A percentile compares a stretch with the other conserved stretches of the same genome.
Evolutionary conservation across 2,797 vertebrate genomes (phyloP).

Genomic region (Gila robusta): DNA sequence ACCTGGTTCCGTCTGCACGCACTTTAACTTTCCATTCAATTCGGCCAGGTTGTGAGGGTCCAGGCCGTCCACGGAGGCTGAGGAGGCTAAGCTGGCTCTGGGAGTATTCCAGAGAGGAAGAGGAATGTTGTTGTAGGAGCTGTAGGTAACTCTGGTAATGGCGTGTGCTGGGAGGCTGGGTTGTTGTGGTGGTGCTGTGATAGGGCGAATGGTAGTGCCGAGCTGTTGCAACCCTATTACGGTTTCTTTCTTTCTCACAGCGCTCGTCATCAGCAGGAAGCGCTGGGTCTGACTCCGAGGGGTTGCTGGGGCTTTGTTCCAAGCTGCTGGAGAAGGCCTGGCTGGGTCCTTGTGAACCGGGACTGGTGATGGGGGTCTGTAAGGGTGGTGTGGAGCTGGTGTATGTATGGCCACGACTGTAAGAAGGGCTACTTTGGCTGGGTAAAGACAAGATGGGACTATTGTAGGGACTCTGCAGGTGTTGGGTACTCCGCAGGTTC

Average conservation of each 20-base stretch:
- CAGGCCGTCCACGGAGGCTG: constrained; percentile 81
- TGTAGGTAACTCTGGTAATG: constrained; percentile 97
- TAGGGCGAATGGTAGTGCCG: constrained; percentile 80
- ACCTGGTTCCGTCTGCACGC: constrained; percentile 90
- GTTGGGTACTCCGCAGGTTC: constrained; percentile 82
- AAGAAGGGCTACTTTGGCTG: constrained; percentile 66
- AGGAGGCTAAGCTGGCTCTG: constrained; percentile 95
- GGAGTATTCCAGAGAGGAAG: constrained; percentile 91
- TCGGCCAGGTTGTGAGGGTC: constrained; percentile 80
- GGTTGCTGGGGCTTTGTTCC: constrained; percentile 79
- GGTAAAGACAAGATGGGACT: constrained; percentile 50
- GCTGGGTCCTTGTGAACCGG: constrained; percentile 63
- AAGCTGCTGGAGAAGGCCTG: constrained; percentile 74
- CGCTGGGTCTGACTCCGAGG: constrained; percentile 79
- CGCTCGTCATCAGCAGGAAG: constrained; percentile 82
- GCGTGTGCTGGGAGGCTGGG: constrained; percentile 82
- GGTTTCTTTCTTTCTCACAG: constrained; percentile 79
- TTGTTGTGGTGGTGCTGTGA: constrained; percentile 84
- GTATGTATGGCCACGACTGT: constrained; percentile 65
- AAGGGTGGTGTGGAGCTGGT: constrained; percentile 62
- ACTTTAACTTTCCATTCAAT: constrained; percentile 98
- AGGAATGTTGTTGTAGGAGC: constrained; percentile 92
- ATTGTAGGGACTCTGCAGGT: constrained; percentile 38
- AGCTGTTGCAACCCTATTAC: background rate
- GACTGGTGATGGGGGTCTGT: constrained; percentile 68